Evolutionary conservation across 2,113 vertebrate genomes (phyloP).

Genomic region (Nycticryphes semicollaris): DNA sequence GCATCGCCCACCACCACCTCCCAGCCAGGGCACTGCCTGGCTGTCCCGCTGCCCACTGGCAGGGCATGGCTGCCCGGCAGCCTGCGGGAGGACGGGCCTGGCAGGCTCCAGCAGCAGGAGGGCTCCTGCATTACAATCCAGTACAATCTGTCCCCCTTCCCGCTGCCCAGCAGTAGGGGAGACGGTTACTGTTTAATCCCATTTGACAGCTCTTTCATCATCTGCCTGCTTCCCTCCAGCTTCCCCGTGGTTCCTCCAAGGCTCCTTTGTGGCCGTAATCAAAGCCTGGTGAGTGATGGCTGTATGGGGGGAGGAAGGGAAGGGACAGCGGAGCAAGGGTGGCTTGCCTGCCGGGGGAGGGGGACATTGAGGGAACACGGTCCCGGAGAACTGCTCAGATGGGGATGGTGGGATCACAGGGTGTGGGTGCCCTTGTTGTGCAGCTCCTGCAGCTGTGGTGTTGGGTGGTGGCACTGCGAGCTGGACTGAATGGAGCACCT

Average conservation of each 20-base stretch:
- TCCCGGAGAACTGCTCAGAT: accelerated
- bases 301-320: not conserved
- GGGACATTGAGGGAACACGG: accelerated
- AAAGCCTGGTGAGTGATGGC: conserved; percentile 74
- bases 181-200: conserved; percentile 71
- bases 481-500: not conserved
- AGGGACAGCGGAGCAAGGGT: not conserved
- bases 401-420: not conserved
- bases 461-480: not conserved
- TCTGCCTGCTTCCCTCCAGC: conserved; percentile 60
- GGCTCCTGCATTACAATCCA: conserved; percentile 28
- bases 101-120: conserved; percentile 14
- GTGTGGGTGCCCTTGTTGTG: not conserved
- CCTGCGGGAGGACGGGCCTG: not conserved
- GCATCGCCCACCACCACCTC: accelerated
- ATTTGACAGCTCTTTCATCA: conserved; percentile 75
- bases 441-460: not conserved
- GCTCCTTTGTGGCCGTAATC: conserved; percentile 70
- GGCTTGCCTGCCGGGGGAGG: not conserved
- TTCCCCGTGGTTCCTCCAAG: conserved; percentile 60
- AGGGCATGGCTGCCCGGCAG: not conserved
- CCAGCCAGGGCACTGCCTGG: accelerated
- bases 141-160: conserved; percentile 51
- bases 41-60: not conserved
- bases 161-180: conserved; percentile 54